Conservation (phyloP, 2,113 vertebrate genomes). For the Istiophorus platypterus region DNA sequence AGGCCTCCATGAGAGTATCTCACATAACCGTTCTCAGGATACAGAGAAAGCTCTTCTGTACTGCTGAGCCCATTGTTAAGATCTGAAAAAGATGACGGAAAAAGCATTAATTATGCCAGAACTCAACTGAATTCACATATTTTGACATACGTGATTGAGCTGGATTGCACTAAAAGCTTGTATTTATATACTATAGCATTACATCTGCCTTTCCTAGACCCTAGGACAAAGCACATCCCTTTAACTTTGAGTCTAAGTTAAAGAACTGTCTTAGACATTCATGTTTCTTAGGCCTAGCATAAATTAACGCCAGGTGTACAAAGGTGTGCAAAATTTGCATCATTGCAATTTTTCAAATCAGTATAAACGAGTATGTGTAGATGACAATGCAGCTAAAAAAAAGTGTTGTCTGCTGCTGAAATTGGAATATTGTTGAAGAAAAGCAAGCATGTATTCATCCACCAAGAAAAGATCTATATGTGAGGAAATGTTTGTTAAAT, state of each 20-base stretch:
- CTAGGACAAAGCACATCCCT: neutral
- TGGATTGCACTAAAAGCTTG: neutral
- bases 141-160: neutral
- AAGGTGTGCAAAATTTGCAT: too few relatives aligned
- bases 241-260: neutral
- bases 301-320: too few relatives aligned
- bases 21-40: constrained; percentile 87
- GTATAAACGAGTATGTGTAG: too few relatives aligned
- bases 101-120: neutral
- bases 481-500: neutral
- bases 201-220: neutral
- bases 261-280: too few relatives aligned
- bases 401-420: neutral
- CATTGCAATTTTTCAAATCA: too few relatives aligned
- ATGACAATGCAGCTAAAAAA: too few relatives aligned
- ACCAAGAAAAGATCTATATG: neutral
- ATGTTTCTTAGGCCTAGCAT: too few relatives aligned
- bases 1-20: constrained; percentile 82
- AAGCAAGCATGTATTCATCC: neutral
- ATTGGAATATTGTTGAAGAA: neutral
- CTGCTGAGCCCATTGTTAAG: constrained; percentile 88
- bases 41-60: constrained; percentile 90
- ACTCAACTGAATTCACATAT: neutral
- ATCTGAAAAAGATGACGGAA: constrained; percentile 82
- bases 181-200: neutral